Percentiles rank a stretch among this genome's conserved stretches.
Evolutionary conservation across 2,113 vertebrate genomes (phyloP).

Genomic region (Fregetta grallaria): DNA sequence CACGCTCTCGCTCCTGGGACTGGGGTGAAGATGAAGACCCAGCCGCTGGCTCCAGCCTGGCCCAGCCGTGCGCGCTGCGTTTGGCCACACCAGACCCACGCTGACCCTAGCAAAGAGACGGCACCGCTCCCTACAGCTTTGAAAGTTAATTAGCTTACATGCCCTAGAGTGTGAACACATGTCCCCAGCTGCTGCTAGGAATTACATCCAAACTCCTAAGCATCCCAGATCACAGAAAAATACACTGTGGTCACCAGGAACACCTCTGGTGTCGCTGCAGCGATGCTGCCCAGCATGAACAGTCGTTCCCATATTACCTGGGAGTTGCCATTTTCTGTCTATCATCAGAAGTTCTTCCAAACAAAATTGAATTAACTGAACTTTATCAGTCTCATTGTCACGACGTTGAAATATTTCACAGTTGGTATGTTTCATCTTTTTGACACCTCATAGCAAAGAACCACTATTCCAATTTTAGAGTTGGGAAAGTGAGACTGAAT

Average conservation of each 20-base stretch:
- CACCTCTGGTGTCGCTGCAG: neutral
- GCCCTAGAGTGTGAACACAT: fast-evolving
- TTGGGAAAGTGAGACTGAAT: neutral
- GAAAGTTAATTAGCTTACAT: neutral
- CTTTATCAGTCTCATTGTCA: neutral
- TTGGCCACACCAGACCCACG: fast-evolving
- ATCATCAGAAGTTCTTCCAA: neutral
- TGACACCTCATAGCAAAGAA: neutral
- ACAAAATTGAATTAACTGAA: neutral
- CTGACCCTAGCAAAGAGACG: neutral
- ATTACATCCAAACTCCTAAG: neutral
- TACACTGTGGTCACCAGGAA: neutral
- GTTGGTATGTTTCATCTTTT: neutral
- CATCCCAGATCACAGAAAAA: neutral
- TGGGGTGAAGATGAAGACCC: neutral
- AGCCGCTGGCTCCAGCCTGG: neutral
- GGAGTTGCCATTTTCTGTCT: neutral
- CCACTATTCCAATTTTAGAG: neutral
- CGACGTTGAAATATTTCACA: neutral
- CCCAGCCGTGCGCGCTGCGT: fast-evolving
- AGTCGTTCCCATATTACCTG: fast-evolving
- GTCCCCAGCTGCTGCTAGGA: neutral
- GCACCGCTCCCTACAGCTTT: fast-evolving
- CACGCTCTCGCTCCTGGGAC: fast-evolving
- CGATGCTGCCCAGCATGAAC: neutral